Evolutionary conservation across 2,888 invertebrate species (phyloP), one percentile per base, ranked within the genome.

Genomic region (Apoda limacodes): DNA sequence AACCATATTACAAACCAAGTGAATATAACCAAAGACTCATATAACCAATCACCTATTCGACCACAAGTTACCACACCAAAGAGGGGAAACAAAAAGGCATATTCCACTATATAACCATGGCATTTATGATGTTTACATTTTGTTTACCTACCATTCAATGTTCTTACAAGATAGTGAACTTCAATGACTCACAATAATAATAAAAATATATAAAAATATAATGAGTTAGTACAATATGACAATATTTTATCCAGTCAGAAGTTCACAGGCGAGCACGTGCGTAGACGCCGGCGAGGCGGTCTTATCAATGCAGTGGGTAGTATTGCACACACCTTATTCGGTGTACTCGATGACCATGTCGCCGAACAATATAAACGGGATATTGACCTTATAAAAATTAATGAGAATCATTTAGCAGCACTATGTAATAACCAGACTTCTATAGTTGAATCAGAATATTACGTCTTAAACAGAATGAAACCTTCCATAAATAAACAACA

Each of bases 341-440:
- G 42, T 7, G 32, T 42, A 24, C 13, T 42, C 5, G 42, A 42
- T 17, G 34, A 38, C n/a, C 21, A 31, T 11, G 39, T 40, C 29
- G 43, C 43, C 2, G 30, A 35, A 26, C 29, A 42, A 25, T n/a
- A n/a, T n/a, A n/a, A n/a, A n/a, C n/a, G n/a, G n/a, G n/a, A n/a
- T n/a, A n/a, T n/a, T n/a, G n/a, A 39, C 39, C 15, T 32, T 3
- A 15, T 42, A n/a, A 15, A 19, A 19, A 11, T 10, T 9, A 42
- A 42, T 17, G 22, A 44, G 25, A 28, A 44, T 12, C 37, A 44
- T 11, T 10, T 44, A n/a, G 25, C 22, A 4, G 5, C 5, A 7
- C 21, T 45, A n/a, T 34, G 28, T 20, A 40, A 33, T 20, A 46
- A 46, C 25, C 45, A 45, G 13, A 45, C 45, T 5, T 43, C 42